phyloP scores from a whole-genome alignment of 2,888 invertebrate species.

The Philereme transversata region DNA sequence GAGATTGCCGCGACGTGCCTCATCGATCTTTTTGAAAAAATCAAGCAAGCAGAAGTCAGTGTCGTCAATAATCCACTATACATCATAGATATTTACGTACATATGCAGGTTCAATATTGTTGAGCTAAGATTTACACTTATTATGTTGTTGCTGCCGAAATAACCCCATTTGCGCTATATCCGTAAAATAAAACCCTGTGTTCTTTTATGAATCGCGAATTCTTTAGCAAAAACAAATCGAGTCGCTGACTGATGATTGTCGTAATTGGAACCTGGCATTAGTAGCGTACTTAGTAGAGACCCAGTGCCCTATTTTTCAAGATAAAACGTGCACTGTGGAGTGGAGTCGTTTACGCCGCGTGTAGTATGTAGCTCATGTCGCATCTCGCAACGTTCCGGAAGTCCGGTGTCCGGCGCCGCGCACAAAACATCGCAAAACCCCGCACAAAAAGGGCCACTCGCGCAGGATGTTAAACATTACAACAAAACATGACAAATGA shows the following conservation, averaged over 20 bases:
- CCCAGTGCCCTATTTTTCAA: conserved; percentile 13
- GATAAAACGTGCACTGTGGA: conserved; percentile 15
- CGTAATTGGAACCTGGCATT: too few relatives aligned
- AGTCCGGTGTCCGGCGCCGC: conserved; percentile 58
- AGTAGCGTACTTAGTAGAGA: not conserved
- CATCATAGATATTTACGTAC: not conserved
- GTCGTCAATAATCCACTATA: conserved; percentile 8
- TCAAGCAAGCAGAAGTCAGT: conserved; percentile 2
- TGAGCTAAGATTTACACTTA: conserved; percentile 10
- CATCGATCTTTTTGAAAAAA: conserved; percentile 16
- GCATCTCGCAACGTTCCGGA: conserved; percentile 58
- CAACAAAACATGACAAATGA: conserved; percentile 50
- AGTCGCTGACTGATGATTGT: too few relatives aligned
- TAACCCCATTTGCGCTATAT: not conserved
- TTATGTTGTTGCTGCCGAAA: conserved; percentile 4
- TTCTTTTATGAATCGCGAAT: too few relatives aligned
- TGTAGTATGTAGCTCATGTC: conserved; percentile 46
- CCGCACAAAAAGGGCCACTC: conserved; percentile 53
- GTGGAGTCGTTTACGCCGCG: conserved; percentile 37
- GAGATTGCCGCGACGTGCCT: conserved; percentile 16
- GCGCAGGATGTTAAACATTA: conserved; percentile 57
- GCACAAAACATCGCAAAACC: conserved; percentile 62
- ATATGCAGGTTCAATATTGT: conserved; percentile 10
- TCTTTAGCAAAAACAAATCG: too few relatives aligned
- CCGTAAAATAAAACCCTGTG: too few relatives aligned